Base-by-base conservation (phyloP, 2,888 invertebrate species). In the Barypeithes pellucidus region DNA sequence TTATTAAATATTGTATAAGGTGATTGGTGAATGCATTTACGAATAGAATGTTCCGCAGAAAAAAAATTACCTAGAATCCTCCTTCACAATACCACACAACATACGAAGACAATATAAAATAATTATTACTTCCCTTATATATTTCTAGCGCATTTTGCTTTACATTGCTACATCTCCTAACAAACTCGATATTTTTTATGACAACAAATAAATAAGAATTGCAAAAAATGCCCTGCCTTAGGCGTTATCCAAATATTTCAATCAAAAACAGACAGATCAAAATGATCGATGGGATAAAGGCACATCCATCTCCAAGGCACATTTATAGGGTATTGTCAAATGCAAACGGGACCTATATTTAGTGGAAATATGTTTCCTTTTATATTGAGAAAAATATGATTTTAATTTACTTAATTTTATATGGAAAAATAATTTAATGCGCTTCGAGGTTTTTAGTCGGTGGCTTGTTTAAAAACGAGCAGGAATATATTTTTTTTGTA, bases 211-310 rank as follows among this genome's bases (percentile, higher is more conserved):
- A 77, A 78, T 78, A 77, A 77, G 67, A 77, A 65, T 71, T 67
- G 69, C 67, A 73, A 71, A 75, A 74, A 69, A 70, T 75, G 75
- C 67, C 75, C 72, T 71, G 76, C 73, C 76, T 75, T 67, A 68
- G 73, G 67, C 76, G 67, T 76, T 75, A 68, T 72, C 73, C 73
- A 77, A 73, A 63, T 76, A 67, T 78, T 77, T 72, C 81, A 80
- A 82, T 84, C 83, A 82, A 76, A 78, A 77, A 80, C 83, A 84
- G 83, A 79, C 81, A 81, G 82, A 82, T 81, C 80, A 74, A 80
- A 81, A 83, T 84, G 84, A 84, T 84, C 82, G 83, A 84, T 84
- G 82, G 81, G 78, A 80, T 79, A 79, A 80, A 80, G 77, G 79
- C 77, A 81, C 82, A 83, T 84, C 82, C 81, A 83, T 84, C 83